Evolutionary conservation across 2,113 vertebrate species (phyloP), one percentile per base, ranked within the genome.

Genomic region (Oreochromis tanganicae): DNA sequence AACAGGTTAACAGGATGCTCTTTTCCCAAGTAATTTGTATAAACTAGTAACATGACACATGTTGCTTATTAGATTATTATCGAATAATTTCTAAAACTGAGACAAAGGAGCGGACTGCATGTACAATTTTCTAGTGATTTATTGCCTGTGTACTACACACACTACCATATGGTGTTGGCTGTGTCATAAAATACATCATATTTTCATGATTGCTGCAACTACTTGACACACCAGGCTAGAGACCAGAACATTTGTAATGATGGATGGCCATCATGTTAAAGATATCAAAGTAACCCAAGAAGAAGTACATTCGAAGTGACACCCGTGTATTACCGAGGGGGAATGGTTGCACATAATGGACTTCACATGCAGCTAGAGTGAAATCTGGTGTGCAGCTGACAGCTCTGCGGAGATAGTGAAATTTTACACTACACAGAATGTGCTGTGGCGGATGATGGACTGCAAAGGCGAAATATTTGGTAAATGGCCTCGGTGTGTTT

Each of bases 311-410:
- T 86, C 59, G 81, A 89, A 90, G 92, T 92, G 94, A 95, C 92
- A 94, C 91, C 73, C 34, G 61, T 88, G 90, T 89, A 82, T 93
- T 91, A 92, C 87, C 81, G 88, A 85, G 84, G 87, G 89, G 80
- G 79, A 92, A 91, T 73, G 89, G 80, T 80, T 86, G 87, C 75
- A 90, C 87, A 88, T 94, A 95, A 96, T 92, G 94, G 91, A 92
- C 90, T 92, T 93, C 91, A 94, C 88, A 89, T 93, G 93, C 80
- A 83, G 84, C 88, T 29, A n/a, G 24, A 66, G 48, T 85, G 68
- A 86, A 87, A 93, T 94, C 87, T 94, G 95, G 90, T 89, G 34
- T 79, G 82, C 89, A 90, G 91, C 93, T 94, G 93, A 93, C 90
- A 92, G 92, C 86, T 92, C 81, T 80, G 80, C 3, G 7, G 79